Conservation (phyloP, 2,888 invertebrate genomes). For the Troides aeacus region DNA sequence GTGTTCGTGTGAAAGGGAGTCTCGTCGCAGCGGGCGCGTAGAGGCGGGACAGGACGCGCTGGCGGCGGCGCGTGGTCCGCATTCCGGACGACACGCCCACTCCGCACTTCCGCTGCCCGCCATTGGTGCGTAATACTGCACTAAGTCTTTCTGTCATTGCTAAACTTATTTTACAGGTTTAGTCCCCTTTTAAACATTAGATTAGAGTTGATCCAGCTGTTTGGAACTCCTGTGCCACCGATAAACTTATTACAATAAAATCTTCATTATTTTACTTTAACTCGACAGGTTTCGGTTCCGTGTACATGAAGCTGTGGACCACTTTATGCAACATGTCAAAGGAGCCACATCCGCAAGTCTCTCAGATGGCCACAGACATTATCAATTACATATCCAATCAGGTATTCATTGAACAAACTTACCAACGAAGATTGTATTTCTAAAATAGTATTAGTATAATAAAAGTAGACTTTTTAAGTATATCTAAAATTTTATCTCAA, state of each 20-base stretch:
- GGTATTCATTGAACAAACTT: slow-evolving; percentile 56
- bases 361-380: slow-evolving; percentile 87
- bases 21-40: slow-evolving; percentile 39
- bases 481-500: no score
- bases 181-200: no score
- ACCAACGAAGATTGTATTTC: no score
- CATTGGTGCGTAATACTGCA: slow-evolving; percentile 45
- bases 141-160: no score
- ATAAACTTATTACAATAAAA: no score
- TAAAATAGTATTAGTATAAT: no score
- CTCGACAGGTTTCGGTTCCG: slow-evolving; percentile 81
- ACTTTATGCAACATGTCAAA: slow-evolving; percentile 87
- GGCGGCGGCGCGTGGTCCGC: slow-evolving; percentile 39
- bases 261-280: no score
- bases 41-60: slow-evolving; percentile 62
- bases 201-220: no score
- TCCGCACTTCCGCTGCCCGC: slow-evolving; percentile 54
- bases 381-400: slow-evolving; percentile 88
- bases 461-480: no score
- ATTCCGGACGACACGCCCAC: slow-evolving; percentile 34
- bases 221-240: no score
- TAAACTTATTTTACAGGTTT: no score
- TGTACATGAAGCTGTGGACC: slow-evolving; percentile 95
- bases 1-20: slow-evolving; percentile 28
- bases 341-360: slow-evolving; percentile 94